phyloP scores from a whole-genome alignment of 2,888 invertebrate genomes.

The Cerastis leucographa region DNA sequence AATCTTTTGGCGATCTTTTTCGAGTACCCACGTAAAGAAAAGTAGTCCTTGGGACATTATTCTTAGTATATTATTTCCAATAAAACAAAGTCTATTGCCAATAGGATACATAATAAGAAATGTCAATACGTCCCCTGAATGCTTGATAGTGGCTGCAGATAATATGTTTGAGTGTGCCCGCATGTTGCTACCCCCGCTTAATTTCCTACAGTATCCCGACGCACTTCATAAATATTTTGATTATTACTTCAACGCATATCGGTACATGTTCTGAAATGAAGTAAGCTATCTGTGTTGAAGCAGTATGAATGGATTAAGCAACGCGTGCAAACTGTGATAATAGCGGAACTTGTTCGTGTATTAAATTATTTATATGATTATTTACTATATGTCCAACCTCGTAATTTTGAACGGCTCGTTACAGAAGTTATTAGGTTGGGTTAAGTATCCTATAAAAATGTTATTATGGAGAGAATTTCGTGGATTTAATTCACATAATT shows the following conservation, averaged over 20 bases:
- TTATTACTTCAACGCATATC: slow-evolving; percentile 71
- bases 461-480: slow-evolving; percentile 34
- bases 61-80: background rate
- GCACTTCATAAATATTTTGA: slow-evolving; percentile 77
- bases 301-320: slow-evolving; percentile 31
- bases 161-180: slow-evolving; percentile 83
- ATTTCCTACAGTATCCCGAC: slow-evolving; percentile 78
- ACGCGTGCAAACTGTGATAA: slow-evolving; percentile 32
- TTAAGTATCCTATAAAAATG: slow-evolving; percentile 37
- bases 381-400: slow-evolving; percentile 35
- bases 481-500: slow-evolving; percentile 9
- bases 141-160: slow-evolving; percentile 86
- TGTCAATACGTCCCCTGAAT: slow-evolving; percentile 78
- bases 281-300: slow-evolving; percentile 30
- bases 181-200: slow-evolving; percentile 81
- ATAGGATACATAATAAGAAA: slow-evolving; percentile 66
- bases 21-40: no score
- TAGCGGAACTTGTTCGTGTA: background rate
- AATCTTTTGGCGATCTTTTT: background rate
- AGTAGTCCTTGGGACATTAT: no score
- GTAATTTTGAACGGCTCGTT: slow-evolving; percentile 27
- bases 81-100: slow-evolving; percentile 44
- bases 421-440: slow-evolving; percentile 31
- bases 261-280: slow-evolving; percentile 38
- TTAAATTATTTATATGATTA: slow-evolving; percentile 16